Evolutionary conservation across 2,888 invertebrate species (phyloP).

Genomic region (Stenodema calcarata): DNA sequence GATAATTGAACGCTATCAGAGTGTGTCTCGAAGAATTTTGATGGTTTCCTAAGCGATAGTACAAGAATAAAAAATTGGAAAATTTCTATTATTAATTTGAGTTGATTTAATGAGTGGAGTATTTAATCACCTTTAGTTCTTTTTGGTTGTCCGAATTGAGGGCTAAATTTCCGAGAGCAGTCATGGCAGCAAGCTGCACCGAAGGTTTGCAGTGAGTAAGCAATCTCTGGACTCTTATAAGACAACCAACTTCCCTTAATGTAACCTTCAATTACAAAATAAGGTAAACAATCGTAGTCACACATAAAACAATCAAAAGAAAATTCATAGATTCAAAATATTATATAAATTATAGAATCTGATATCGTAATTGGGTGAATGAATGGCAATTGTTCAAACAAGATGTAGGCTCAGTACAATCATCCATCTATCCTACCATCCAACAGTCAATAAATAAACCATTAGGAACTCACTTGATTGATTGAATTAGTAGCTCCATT

Average conservation of each 20-base stretch:
- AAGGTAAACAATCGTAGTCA: neutral
- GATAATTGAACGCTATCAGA: too few species aligned
- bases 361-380: too few species aligned
- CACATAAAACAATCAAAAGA: too few species aligned
- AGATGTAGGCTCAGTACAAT: too few species aligned
- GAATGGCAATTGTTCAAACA: too few species aligned
- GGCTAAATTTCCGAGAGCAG: constrained; percentile 65
- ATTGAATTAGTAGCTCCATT: constrained; percentile 65
- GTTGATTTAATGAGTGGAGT: too few species aligned
- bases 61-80: too few species aligned
- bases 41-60: too few species aligned
- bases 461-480: constrained; percentile 62
- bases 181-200: constrained; percentile 62
- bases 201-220: constrained; percentile 61
- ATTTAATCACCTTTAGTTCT: constrained; percentile 63
- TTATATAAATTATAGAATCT: too few species aligned
- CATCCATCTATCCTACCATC: neutral
- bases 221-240: constrained; percentile 62
- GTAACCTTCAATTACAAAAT: constrained; percentile 61
- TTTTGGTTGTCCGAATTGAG: constrained; percentile 65
- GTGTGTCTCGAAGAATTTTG: too few species aligned
- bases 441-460: neutral
- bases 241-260: constrained; percentile 64
- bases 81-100: too few species aligned
- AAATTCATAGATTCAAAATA: too few species aligned